Evolutionary conservation across 2,888 invertebrate species (phyloP).

Genomic region (Periphyllus acericola): DNA sequence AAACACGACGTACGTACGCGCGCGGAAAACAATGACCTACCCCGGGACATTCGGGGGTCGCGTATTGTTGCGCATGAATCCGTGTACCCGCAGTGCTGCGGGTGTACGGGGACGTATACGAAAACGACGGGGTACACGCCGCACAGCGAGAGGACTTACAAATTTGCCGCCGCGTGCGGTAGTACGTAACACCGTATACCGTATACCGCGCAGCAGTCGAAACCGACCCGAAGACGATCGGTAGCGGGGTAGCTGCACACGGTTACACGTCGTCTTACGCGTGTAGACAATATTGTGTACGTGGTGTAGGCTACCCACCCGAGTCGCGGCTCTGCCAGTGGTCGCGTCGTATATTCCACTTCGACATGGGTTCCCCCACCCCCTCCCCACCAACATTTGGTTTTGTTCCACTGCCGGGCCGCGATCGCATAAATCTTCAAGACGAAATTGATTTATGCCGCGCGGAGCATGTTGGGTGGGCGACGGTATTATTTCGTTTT

Average conservation of each 20-base stretch:
- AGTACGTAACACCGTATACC: too few relatives aligned
- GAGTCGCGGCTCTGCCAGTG: background rate
- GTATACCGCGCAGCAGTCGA: background rate
- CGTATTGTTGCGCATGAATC: too few relatives aligned
- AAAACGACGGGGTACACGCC: too few relatives aligned
- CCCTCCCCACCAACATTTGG: background rate
- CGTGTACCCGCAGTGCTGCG: too few relatives aligned
- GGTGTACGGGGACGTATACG: too few relatives aligned
- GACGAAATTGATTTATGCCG: constrained; percentile 61
- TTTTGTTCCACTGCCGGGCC: background rate
- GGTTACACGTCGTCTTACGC: too few relatives aligned
- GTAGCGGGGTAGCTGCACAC: background rate
- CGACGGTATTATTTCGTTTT: constrained; percentile 44
- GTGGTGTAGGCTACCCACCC: background rate
- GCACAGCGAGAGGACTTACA: background rate
- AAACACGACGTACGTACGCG: too few relatives aligned
- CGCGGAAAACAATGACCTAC: too few relatives aligned
- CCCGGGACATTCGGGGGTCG: too few relatives aligned
- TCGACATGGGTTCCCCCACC: constrained; percentile 37
- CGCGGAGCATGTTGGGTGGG: constrained; percentile 60
- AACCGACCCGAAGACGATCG: background rate
- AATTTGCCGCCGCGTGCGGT: background rate
- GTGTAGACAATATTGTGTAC: background rate
- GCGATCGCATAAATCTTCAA: constrained; percentile 45
- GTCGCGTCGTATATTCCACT: constrained; percentile 27